Percentiles rank a stretch among this genome's conserved stretches.
Conservation (phyloP, 1,140 invertebrate genomes). For the Drosophila leontia region DNA sequence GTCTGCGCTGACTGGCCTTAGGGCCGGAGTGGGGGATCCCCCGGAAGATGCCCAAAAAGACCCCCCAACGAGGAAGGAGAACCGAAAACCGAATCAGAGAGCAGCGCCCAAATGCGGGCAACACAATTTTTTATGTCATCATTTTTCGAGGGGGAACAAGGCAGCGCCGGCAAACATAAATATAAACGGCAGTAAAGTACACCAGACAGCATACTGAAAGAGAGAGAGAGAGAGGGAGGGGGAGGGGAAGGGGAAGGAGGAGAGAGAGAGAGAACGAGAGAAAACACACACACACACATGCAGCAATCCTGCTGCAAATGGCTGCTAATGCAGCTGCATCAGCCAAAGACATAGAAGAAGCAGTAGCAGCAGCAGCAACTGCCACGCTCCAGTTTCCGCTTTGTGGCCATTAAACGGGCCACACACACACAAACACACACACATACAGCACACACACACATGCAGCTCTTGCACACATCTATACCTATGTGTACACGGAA, state of each 20-base stretch:
- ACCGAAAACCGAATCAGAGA: conserved; percentile 31
- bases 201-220: conserved; percentile 12
- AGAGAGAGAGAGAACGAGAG: neutral
- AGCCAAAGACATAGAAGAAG: conserved; percentile 50
- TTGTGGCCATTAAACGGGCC: conserved; percentile 78
- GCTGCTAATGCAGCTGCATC: conserved; percentile 75
- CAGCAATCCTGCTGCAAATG: conserved; percentile 78
- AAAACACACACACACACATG: conserved; percentile 35
- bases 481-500: conserved; percentile 3
- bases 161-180: conserved; percentile 69
- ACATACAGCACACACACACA: conserved; percentile 7
- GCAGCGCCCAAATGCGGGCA: conserved; percentile 67
- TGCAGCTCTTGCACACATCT: conserved; percentile 7
- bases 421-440: conserved; percentile 38
- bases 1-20: conserved; percentile 37
- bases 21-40: conserved; percentile 15
- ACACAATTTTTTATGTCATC: conserved; percentile 81
- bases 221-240: neutral
- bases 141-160: conserved; percentile 51
- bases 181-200: conserved; percentile 78
- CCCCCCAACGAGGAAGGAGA: conserved; percentile 4
- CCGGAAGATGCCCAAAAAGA: neutral
- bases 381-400: conserved; percentile 80
- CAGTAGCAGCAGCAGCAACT: conserved; percentile 55
- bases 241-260: too few species aligned